Conservation (phyloP, 2,888 invertebrate genomes). For the Nowickia ferox region DNA sequence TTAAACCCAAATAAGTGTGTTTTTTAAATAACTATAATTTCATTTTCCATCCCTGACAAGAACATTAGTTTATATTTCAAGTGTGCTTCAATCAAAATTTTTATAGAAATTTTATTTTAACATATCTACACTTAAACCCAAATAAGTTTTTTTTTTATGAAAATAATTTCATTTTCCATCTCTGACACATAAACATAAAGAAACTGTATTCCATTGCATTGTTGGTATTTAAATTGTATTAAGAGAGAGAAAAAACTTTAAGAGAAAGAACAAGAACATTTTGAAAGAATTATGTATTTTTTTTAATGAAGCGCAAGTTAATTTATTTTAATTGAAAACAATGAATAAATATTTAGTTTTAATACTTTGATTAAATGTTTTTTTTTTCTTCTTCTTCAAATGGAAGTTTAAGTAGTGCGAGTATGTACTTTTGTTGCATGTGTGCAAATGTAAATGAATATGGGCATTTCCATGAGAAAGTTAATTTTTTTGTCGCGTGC, state of each 20-base stretch:
- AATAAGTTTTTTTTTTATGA: too few species aligned
- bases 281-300: neutral
- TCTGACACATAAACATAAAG: neutral
- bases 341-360: slow-evolving; percentile 76
- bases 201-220: neutral
- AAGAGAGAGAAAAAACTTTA: slow-evolving; percentile 3
- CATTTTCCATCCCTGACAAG: too few species aligned
- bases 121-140: too few species aligned
- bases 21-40: too few species aligned
- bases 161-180: too few species aligned
- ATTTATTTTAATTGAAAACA: slow-evolving; percentile 82
- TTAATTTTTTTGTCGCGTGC: too few species aligned
- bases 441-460: neutral
- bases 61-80: too few species aligned
- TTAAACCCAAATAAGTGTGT: too few species aligned
- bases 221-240: slow-evolving; percentile 11
- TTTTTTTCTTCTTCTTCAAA: slow-evolving; percentile 4
- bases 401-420: slow-evolving; percentile 9
- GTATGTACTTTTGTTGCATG: neutral
- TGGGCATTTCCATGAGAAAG: too few species aligned
- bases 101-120: too few species aligned
- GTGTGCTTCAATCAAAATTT: too few species aligned
- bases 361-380: slow-evolving; percentile 61
- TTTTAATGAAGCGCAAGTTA: slow-evolving; percentile 80
- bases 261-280: slow-evolving; percentile 6